A percentile compares a stretch with the other conserved stretches of the same genome.
Evolutionary conservation across 1,140 invertebrate species (phyloP).

Genomic region (Zaprionus nigranus): DNA sequence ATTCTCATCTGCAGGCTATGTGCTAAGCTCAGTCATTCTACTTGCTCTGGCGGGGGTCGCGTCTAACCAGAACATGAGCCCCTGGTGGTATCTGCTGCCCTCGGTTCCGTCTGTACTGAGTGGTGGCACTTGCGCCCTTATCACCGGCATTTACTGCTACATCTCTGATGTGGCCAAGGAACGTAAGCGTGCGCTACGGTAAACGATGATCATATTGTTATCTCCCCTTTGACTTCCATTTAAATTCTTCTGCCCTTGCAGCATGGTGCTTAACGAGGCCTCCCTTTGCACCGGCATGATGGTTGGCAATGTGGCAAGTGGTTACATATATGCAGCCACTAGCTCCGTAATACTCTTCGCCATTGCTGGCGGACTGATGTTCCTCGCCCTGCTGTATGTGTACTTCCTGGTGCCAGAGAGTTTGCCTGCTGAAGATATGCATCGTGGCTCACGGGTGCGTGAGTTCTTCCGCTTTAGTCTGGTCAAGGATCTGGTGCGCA

Average conservation of each 20-base stretch:
- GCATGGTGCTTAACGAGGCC: conserved; percentile 88
- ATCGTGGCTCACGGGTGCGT: conserved; percentile 68
- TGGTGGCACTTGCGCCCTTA: conserved; percentile 86
- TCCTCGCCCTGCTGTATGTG: conserved; percentile 72
- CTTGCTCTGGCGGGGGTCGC: conserved; percentile 57
- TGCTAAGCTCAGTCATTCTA: conserved; percentile 56
- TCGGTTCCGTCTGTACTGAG: conserved; percentile 86
- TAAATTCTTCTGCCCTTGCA: conserved; percentile 54
- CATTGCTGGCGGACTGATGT: conserved; percentile 60
- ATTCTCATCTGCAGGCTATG: conserved; percentile 56
- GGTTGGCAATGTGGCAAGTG: conserved; percentile 86
- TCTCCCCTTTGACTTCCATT: not conserved
- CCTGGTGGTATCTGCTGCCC: conserved; percentile 87
- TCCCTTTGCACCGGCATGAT: conserved; percentile 86
- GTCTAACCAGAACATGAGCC: conserved; percentile 82
- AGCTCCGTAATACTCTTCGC: conserved; percentile 53
- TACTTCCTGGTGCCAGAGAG: conserved; percentile 77
- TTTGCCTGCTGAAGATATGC: conserved; percentile 60
- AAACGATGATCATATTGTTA: not conserved
- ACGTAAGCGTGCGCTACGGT: conserved; percentile 85
- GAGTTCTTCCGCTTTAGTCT: conserved; percentile 86
- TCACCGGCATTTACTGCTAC: conserved; percentile 88
- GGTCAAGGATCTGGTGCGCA: conserved; percentile 87
- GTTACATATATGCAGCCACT: conserved; percentile 73
- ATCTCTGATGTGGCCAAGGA: conserved; percentile 87